A percentile compares a stretch with the other conserved stretches of the same genome.
These are phyloP conservation scores for Macrosoma leucophasiata DNA, from an alignment of 2,888 invertebrate genomes.

Conservation along the genomic window DNA sequence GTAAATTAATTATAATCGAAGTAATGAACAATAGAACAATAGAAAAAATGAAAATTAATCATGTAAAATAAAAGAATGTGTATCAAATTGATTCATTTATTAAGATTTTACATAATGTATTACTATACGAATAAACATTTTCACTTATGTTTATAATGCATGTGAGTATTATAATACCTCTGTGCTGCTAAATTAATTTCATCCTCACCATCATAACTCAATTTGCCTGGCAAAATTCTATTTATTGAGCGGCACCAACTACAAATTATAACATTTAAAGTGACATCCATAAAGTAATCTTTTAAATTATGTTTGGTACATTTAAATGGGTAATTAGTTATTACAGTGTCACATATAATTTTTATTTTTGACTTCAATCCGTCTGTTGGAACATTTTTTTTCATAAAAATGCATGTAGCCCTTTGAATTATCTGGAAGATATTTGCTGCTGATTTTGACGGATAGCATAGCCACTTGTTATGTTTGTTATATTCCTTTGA, in stretches of 20 bases:
- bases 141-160: not conserved
- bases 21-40: no score
- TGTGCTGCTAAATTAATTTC: conserved; percentile 5
- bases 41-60: no score
- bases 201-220: conserved; percentile 16
- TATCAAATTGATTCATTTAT: no score
- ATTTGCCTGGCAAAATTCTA: conserved; percentile 17
- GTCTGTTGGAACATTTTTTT: not conserved
- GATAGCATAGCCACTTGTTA: conserved; percentile 10
- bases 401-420: not conserved
- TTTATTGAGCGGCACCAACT: conserved; percentile 21
- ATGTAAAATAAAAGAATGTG: no score
- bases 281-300: conserved; percentile 5
- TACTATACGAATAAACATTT: not conserved
- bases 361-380: conserved; percentile 4
- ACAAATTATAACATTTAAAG: conserved; percentile 17
- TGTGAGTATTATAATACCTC: conserved; percentile 14
- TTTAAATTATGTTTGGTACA: conserved; percentile 7
- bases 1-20: no score
- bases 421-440: conserved; percentile 1
- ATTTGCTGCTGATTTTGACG: conserved; percentile 1
- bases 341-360: not conserved
- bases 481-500: conserved; percentile 5
- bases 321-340: conserved; percentile 5
- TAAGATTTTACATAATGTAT: not conserved